Conservation (phyloP, 2,888 invertebrate genomes). For the Spisula subtruncata region DNA sequence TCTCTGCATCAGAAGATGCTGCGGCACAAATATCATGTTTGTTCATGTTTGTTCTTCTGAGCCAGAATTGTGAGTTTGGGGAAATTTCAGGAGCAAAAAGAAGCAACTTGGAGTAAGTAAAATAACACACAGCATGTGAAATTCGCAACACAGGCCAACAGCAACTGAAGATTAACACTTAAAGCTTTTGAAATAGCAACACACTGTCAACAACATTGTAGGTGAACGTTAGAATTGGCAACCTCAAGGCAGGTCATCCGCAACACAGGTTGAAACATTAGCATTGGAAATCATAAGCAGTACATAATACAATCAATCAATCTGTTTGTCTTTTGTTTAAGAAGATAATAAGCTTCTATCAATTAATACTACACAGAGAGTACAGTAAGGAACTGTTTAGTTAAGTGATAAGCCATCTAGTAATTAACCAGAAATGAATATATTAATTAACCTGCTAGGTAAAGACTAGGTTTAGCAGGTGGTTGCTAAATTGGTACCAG, state of each 20-base stretch:
- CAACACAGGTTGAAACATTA: too few relatives aligned
- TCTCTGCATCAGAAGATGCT: too few relatives aligned
- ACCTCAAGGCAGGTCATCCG: too few relatives aligned
- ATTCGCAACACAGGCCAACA: background rate
- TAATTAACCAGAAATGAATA: background rate
- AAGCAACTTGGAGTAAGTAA: background rate
- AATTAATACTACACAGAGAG: background rate
- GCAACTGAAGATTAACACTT: too few relatives aligned
- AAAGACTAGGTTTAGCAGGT: constrained; percentile 28
- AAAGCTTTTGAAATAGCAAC: too few relatives aligned
- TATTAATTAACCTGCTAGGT: constrained; percentile 6
- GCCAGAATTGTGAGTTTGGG: too few relatives aligned
- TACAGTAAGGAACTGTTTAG: constrained; percentile 2
- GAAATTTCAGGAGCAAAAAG: too few relatives aligned
- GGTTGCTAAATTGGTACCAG: constrained; percentile 29
- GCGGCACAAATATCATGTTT: too few relatives aligned
- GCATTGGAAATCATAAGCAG: background rate
- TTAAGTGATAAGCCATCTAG: constrained; percentile 25
- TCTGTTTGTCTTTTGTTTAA: background rate
- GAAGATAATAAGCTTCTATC: background rate
- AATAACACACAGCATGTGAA: background rate
- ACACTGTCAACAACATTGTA: too few relatives aligned
- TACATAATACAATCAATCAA: constrained; percentile 2
- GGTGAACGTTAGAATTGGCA: too few relatives aligned
- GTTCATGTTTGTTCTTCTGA: too few relatives aligned